phyloP scores from a whole-genome alignment of 1,140 invertebrate genomes.

The Cotesia chilonis region DNA sequence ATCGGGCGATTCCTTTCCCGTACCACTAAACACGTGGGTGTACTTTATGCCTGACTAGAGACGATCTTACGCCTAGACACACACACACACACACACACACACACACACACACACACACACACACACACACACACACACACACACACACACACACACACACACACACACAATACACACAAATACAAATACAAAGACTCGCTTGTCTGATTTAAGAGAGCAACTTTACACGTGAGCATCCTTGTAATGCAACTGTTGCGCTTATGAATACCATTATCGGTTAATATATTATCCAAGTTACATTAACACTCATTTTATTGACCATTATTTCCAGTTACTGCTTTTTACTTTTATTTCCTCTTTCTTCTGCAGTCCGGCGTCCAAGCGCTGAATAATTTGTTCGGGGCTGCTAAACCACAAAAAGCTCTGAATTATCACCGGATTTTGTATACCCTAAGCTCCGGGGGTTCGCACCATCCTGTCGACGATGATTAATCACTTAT shows the following conservation, averaged over 20 bases:
- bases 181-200: neutral
- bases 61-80: neutral
- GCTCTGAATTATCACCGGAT: too few relatives aligned
- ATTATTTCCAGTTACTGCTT: constrained; percentile 22
- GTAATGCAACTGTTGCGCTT: constrained; percentile 59
- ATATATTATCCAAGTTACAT: constrained; percentile 54
- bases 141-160: too few relatives aligned
- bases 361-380: too few relatives aligned
- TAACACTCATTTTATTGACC: constrained; percentile 51
- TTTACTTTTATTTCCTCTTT: constrained; percentile 12
- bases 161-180: too few relatives aligned
- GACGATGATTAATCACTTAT: too few relatives aligned
- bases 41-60: constrained; percentile 50
- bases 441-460: too few relatives aligned
- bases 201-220: constrained; percentile 56
- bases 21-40: constrained; percentile 50
- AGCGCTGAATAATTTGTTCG: too few relatives aligned
- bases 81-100: too few relatives aligned
- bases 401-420: too few relatives aligned
- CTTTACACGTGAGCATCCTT: constrained; percentile 49
- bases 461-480: too few relatives aligned
- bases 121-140: too few relatives aligned
- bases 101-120: too few relatives aligned
- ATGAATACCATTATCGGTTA: constrained; percentile 59
- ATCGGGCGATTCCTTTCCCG: constrained; percentile 39